Percentiles rank a stretch among this genome's conserved stretches.
Conservation (phyloP, 2,113 vertebrate species). For the Saimiri boliviensis region DNA sequence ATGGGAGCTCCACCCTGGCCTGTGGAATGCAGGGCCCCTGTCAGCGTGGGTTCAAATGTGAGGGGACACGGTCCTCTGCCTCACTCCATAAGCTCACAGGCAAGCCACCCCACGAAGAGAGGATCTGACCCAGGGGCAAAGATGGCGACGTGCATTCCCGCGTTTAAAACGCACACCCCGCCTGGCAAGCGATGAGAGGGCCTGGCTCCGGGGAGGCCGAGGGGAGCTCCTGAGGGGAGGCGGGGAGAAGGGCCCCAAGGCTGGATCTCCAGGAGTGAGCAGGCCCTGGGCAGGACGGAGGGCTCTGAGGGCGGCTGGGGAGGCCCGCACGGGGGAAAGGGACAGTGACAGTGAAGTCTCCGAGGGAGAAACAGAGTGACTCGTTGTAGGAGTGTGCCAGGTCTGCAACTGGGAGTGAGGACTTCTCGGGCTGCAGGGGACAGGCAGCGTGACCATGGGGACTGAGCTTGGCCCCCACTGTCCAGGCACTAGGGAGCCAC, state of each 20-base stretch:
- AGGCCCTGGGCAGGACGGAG: background rate
- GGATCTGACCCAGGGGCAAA: fast-evolving
- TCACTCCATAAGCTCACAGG: background rate
- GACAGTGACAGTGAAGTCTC: fast-evolving
- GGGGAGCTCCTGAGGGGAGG: too few species aligned
- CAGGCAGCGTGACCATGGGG: fast-evolving
- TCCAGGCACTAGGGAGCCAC: background rate
- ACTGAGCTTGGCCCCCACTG: background rate
- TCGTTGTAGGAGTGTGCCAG: fast-evolving
- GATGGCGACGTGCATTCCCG: fast-evolving
- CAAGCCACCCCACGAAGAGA: background rate
- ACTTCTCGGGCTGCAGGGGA: fast-evolving
- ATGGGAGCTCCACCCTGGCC: fast-evolving
- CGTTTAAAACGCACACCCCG: fast-evolving
- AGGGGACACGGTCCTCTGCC: fast-evolving
- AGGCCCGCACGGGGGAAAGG: background rate
- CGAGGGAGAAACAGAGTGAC: background rate
- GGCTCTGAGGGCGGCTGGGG: fast-evolving
- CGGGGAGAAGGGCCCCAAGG: fast-evolving
- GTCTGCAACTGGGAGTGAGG: background rate
- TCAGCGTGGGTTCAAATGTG: background rate
- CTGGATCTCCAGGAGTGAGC: background rate
- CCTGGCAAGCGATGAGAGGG: fast-evolving
- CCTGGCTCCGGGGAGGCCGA: fast-evolving
- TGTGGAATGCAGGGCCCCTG: fast-evolving